A percentile compares a stretch with the other conserved stretches of the same genome.
These are phyloP conservation scores for Tretioscincus oriximinensis DNA, from an alignment of 2,113 vertebrate genomes.

Conservation along the genomic window DNA sequence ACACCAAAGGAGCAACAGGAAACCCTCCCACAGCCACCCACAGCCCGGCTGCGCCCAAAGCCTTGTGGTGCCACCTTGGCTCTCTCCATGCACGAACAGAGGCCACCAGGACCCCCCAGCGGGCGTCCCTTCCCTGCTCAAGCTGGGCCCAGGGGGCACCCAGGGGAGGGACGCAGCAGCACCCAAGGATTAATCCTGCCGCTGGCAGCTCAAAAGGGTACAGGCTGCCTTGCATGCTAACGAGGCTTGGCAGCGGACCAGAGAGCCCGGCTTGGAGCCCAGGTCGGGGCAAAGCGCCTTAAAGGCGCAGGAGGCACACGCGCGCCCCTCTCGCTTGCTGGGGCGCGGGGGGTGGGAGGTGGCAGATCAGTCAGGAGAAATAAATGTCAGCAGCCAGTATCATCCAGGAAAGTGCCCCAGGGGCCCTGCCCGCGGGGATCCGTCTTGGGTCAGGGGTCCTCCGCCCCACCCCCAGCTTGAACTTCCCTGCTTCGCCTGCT, in stretches of 20 bases:
- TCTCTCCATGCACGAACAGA: neutral
- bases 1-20: slow-evolving; percentile 18
- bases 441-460: neutral
- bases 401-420: no score
- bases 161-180: neutral
- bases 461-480: neutral
- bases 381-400: neutral
- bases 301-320: neutral
- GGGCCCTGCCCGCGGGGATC: no score
- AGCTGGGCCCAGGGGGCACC: neutral
- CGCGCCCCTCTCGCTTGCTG: neutral
- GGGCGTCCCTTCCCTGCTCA: neutral
- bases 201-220: neutral
- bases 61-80: neutral
- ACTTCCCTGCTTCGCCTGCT: no score
- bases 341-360: no score
- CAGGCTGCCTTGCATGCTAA: neutral
- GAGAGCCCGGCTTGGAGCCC: slow-evolving; percentile 18
- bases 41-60: neutral
- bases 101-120: neutral
- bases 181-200: no score
- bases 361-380: no score
- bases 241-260: neutral
- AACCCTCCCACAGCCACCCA: neutral
- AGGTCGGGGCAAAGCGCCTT: neutral